These are phyloP conservation scores for Nephrocerus scutellatus DNA, from an alignment of 2,888 invertebrate genomes.

Conservation along the genomic window DNA sequence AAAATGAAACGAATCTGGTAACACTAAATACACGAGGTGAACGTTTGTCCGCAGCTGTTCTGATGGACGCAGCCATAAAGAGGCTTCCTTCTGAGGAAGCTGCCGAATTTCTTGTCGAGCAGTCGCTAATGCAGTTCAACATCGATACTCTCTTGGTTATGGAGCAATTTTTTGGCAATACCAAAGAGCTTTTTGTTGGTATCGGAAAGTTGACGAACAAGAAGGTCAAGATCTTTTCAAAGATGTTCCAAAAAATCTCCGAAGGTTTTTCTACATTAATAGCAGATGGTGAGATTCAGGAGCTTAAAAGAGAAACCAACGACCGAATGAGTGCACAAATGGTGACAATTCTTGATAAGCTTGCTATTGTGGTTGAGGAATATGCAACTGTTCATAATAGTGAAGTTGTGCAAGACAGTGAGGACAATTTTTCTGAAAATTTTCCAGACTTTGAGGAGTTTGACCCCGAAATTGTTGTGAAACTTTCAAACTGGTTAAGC, in stretches of 20 bases:
- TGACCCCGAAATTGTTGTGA: slow-evolving; percentile 17
- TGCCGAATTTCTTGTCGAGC: slow-evolving; percentile 6
- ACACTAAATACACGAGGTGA: slow-evolving; percentile 18
- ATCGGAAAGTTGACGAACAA: slow-evolving; percentile 18
- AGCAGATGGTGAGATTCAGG: slow-evolving; percentile 19
- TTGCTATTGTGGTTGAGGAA: slow-evolving; percentile 17
- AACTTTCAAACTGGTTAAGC: slow-evolving; percentile 22
- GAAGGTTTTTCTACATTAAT: slow-evolving; percentile 16
- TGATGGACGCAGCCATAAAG: slow-evolving; percentile 16
- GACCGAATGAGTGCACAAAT: slow-evolving; percentile 13
- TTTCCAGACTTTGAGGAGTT: slow-evolving; percentile 24
- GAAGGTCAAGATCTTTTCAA: slow-evolving; percentile 15
- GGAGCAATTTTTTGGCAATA: slow-evolving; percentile 23
- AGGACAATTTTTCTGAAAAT: slow-evolving; percentile 21
- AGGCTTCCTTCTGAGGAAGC: slow-evolving; percentile 1
- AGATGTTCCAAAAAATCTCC: slow-evolving; percentile 18
- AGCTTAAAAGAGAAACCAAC: slow-evolving; percentile 16
- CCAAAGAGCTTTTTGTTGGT: slow-evolving; percentile 7
- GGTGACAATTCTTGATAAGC: slow-evolving; percentile 12
- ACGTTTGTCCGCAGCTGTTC: slow-evolving; percentile 13
- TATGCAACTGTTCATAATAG: slow-evolving; percentile 18
- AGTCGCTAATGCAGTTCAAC: slow-evolving; percentile 11
- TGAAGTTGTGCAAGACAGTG: not conserved
- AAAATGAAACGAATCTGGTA: slow-evolving; percentile 13
- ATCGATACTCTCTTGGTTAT: slow-evolving; percentile 20